Base-by-base conservation (phyloP, 2,797 vertebrate genomes). In the Periophthalmus magnuspinnatus region DNA sequence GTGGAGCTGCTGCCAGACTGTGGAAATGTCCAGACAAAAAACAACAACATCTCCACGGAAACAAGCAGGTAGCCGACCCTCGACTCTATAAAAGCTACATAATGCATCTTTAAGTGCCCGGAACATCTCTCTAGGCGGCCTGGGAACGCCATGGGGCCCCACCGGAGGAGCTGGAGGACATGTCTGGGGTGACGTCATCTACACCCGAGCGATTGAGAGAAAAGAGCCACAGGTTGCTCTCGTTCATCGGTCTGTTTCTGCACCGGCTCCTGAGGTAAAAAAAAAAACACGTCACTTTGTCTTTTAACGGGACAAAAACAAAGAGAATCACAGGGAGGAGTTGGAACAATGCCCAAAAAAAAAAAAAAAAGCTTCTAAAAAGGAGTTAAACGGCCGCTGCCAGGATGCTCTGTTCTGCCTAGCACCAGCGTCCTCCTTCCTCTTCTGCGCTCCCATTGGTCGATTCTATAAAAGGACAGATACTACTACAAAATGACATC, bases 351-450 rank as follows among this genome's bases (percentile, higher is more conserved):
- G 84, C 86, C 84, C 77, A n/a, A n/a, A n/a, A n/a, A n/a, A 62
- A 73, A n/a, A n/a, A n/a, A n/a, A n/a, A 62, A 73, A 74, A 78
- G 82, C 81, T 86, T 79, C n/a, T n/a, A n/a, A n/a, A 86, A 67
- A 69, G 72, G 75, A 75, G 67, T 80, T 85, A 86, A 87, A 80
- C 47, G 16, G 38, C 70, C 80, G 72, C 78, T 87, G 86, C 88
- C 86, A 89, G 79, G 72, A 69, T 48, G 52, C 79, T 73, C 69
- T 88, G 81, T 85, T 89, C 88, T 90, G 88, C 88, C 87, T 86
- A 79, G 87, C 88, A 90, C 87, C 88, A 89, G 69, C 63, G 69
- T 55, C 72, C 71, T 88, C 71, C 73, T 81, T 75, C 78, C n/a
- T 65, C 21, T 55, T 55, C 65, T 38, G 77, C 79, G 64, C 68